Evolutionary conservation across 2,113 vertebrate genomes (phyloP), one percentile per base, ranked within the genome.

Genomic region (Tylochromis polylepis): DNA sequence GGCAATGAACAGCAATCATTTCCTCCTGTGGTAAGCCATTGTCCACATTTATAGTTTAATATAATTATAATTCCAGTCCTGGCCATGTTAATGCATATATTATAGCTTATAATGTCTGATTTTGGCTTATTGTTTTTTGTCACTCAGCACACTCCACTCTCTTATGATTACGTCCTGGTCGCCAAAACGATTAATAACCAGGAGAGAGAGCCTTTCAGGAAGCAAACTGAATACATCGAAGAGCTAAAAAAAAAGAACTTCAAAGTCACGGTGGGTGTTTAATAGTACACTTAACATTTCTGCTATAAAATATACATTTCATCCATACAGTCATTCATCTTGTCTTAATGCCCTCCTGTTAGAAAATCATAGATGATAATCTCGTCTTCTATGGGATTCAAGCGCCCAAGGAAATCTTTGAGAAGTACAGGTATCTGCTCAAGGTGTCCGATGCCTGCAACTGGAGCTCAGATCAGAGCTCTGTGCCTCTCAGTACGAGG

Each of bases 151-250:
- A 93, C 92, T 8, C 93, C 94, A 18, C 85, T 94, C 5, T 91
- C 92, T 2, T 97, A 97, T 87, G 98, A 99, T 89, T 98, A 96
- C 0, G 91, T 99, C 70, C 95, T 98, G 11, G 98, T 98, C 24
- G 97, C 96, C 0, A 91, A 96, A 79, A 85, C 27, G 1, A 87
- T 59, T 0, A 78, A 93, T 5, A 60, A 77, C 18, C 84, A 78
- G 0, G 27, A 91, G 24, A 92, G 91, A 34, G 84, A 91, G 6
- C 5, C 18, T 6, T 87, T 72, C 81, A 56, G 6, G 27, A 97
- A 95, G 92, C 97, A 95, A 91, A 89, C 5, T 3, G 93, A 85
- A 34, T 98, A 97, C 89, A 95, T 98, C 16, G 83, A 94, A 0
- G 95, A 95, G 79, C 91, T 99, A 34, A 80, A 87, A 79, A 91